phyloP scores from a whole-genome alignment of 2,888 invertebrate genomes.

The Oscheius sp. region DNA sequence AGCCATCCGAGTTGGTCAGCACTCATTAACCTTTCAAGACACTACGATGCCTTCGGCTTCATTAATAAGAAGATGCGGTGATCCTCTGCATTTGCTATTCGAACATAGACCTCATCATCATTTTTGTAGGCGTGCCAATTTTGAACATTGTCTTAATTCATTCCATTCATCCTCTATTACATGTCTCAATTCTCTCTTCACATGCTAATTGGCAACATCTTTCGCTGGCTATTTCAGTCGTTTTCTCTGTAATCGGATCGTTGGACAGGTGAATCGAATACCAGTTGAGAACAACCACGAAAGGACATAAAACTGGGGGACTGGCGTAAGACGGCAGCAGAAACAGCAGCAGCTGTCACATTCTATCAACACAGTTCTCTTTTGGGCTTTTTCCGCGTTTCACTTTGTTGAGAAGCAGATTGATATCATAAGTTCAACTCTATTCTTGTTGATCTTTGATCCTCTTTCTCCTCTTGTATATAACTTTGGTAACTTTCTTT shows the following conservation, averaged over 20 bases:
- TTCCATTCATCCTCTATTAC: slow-evolving; percentile 29
- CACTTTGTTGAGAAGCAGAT: no score
- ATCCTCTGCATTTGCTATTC: slow-evolving; percentile 17
- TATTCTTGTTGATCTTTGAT: no score
- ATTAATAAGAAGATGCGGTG: slow-evolving; percentile 32
- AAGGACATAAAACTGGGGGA: slow-evolving; percentile 31
- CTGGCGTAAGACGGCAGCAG: slow-evolving; percentile 7
- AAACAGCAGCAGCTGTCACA: slow-evolving; percentile 6
- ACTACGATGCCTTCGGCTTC: slow-evolving; percentile 15
- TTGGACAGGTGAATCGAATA: slow-evolving; percentile 20
- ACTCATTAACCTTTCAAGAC: slow-evolving; percentile 38
- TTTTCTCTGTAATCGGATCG: background rate
- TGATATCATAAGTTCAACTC: no score
- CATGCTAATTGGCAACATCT: slow-evolving; percentile 18
- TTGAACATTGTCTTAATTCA: slow-evolving; percentile 12
- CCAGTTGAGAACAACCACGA: slow-evolving; percentile 34
- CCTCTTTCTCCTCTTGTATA: no score
- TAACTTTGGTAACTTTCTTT: no score
- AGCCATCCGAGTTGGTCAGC: slow-evolving; percentile 13
- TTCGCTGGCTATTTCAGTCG: background rate
- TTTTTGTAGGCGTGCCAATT: background rate
- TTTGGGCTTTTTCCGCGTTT: no score
- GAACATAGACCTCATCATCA: background rate
- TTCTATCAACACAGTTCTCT: slow-evolving; percentile 1
- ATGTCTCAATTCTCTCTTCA: slow-evolving; percentile 2